Evolutionary conservation across 2,888 invertebrate genomes (phyloP), one percentile per base, ranked within the genome.

Genomic region (Muschampia plurimacula): DNA sequence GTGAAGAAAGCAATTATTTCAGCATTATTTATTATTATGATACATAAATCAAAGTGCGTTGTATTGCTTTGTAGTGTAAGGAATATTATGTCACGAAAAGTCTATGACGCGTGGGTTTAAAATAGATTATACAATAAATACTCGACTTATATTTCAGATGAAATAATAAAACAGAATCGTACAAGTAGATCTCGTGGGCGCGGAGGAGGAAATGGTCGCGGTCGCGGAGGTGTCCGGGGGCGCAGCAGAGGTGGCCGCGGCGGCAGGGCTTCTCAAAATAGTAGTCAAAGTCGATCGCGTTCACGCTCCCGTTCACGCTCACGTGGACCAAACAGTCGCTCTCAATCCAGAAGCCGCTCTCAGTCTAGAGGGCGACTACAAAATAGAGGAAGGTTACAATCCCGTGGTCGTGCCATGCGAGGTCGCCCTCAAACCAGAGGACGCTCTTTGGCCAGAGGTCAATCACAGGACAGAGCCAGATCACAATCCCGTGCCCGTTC

Each of bases 161-260:
- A 93, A 28, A 92, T 93, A 12, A 93, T 93, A 72, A 86, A 89
- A 79, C 89, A 91, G 79, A 86, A 84, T 77, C 89, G 93, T 66
- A 85, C 82, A 0, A 90, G 88, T 76, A 80, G 93, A 79, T 84
- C 89, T 74, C 89, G 92, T 67, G 89, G 90, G 28, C 82, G 90
- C 79, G 88, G 91, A 59, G 86, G 88, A 46, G 79, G 80, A 39
- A 78, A 78, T 41, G 69, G 76, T 12, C 77, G 82, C 6, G 82
- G 82, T 22, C 80, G 83, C 9, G 82, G 82, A 8, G 79, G 82
- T 8, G 80, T 80, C 10, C 78, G 85, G 8, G 80, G 85, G 32
- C 81, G 80, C n/a, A 79, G 77, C 2, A 76, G 81, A 6, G 84
- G 81, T 22, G 84, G 81, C n/a, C 81, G 90, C 2, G 87, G 88